A percentile compares a stretch with the other conserved stretches of the same genome.
phyloP scores from a whole-genome alignment of 2,113 vertebrate genomes.

The Ptilonorhynchus violaceus region DNA sequence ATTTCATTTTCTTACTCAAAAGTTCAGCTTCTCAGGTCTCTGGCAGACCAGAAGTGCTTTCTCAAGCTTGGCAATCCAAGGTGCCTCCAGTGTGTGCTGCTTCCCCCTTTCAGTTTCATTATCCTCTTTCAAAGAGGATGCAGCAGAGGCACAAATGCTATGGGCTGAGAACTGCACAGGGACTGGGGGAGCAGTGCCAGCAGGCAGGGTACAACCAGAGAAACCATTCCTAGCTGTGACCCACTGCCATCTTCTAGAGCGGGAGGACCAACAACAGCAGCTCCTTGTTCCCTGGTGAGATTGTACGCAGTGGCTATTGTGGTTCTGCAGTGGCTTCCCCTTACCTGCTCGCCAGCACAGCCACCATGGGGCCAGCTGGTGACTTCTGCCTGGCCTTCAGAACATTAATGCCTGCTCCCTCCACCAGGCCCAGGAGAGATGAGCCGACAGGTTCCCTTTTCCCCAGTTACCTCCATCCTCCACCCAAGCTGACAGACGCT shows the following conservation, averaged over 20 bases:
- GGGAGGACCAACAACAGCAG: neutral
- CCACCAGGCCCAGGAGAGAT: neutral
- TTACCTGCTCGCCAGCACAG: neutral
- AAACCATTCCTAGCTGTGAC: neutral
- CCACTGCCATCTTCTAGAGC: neutral
- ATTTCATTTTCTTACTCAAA: neutral
- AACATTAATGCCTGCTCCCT: neutral
- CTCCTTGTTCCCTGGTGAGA: neutral
- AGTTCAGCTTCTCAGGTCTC: neutral
- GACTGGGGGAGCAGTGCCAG: fast-evolving
- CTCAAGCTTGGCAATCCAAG: neutral
- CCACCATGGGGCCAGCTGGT: fast-evolving
- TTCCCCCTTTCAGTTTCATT: conserved; percentile 31
- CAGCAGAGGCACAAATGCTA: neutral
- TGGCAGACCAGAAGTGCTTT: neutral
- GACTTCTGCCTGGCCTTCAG: neutral
- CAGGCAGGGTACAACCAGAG: neutral
- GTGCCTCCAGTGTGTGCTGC: neutral
- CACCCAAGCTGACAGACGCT: neutral
- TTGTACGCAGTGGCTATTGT: neutral
- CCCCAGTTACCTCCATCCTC: neutral
- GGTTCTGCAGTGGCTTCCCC: neutral
- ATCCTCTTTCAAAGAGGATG: conserved; percentile 14
- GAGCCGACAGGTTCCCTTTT: neutral
- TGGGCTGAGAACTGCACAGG: neutral